These are phyloP conservation scores for Diplodus puntazzo DNA, from an alignment of 2,797 vertebrate genomes.

Conservation along the genomic window DNA sequence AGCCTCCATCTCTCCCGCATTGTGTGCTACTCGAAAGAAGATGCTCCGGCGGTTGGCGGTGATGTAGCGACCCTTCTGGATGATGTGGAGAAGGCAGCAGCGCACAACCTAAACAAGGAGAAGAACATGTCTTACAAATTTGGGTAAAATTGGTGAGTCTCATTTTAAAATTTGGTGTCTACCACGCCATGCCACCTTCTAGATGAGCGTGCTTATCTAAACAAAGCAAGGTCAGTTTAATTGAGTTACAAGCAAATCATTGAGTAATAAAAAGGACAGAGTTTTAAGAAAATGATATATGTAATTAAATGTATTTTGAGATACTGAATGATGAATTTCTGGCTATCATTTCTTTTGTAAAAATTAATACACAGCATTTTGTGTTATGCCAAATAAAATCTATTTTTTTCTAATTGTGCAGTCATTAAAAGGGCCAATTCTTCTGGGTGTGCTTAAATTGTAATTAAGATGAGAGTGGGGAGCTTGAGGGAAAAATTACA, in stretches of 20 bases:
- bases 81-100: constrained; percentile 92
- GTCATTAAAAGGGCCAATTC: constrained; percentile 33
- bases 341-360: background rate
- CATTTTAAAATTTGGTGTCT: background rate
- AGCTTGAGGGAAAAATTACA: constrained; percentile 22
- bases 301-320: background rate
- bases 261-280: background rate
- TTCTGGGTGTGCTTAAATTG: constrained; percentile 31
- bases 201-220: background rate
- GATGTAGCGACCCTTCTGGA: constrained; percentile 93
- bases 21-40: constrained; percentile 92
- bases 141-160: background rate
- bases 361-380: constrained; percentile 16
- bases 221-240: constrained; percentile 2
- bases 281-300: constrained; percentile 1
- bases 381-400: constrained; percentile 21
- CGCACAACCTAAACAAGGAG: constrained; percentile 83
- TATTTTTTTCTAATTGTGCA: constrained; percentile 24
- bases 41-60: constrained; percentile 89
- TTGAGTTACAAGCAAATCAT: background rate
- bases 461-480: constrained; percentile 54
- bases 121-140: background rate
- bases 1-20: constrained; percentile 92
- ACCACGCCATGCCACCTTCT: background rate
- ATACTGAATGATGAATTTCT: background rate